A percentile compares a stretch with the other conserved stretches of the same genome.
phyloP scores from a whole-genome alignment of 2,888 invertebrate species.

The Drosophila meridionalis region DNA sequence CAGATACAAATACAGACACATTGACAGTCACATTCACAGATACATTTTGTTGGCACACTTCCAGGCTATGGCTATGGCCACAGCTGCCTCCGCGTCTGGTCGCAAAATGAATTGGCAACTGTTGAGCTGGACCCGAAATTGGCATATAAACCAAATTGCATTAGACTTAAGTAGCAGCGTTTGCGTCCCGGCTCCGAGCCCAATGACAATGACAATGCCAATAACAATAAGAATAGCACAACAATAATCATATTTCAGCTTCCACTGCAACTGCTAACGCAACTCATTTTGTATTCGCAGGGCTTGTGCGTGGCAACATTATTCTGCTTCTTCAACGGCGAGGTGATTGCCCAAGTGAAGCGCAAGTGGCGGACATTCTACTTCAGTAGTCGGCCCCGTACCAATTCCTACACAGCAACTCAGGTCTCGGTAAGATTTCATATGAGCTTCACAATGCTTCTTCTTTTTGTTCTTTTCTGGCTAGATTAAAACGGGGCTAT shows the following conservation, averaged over 20 bases:
- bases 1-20: neutral
- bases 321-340: conserved; percentile 97
- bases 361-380: conserved; percentile 91
- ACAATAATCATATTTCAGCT: conserved; percentile 26
- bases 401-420: conserved; percentile 94
- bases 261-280: neutral
- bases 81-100: conserved; percentile 4
- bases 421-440: conserved; percentile 92
- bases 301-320: conserved; percentile 96
- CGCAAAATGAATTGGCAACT: conserved; percentile 53
- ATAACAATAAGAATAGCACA: conserved; percentile 8
- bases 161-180: conserved; percentile 31
- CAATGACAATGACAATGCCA: neutral
- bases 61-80: neutral
- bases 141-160: conserved; percentile 61
- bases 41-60: neutral
- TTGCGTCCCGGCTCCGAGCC: conserved; percentile 4
- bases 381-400: conserved; percentile 89
- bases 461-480: conserved; percentile 9
- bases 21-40: neutral
- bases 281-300: conserved; percentile 85
- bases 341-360: conserved; percentile 95
- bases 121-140: conserved; percentile 52
- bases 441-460: conserved; percentile 69
- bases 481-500: conserved; percentile 45